A percentile compares a stretch with the other conserved stretches of the same genome.
phyloP scores from a whole-genome alignment of 2,797 vertebrate genomes.

The Pipistrellus pygmaeus region DNA sequence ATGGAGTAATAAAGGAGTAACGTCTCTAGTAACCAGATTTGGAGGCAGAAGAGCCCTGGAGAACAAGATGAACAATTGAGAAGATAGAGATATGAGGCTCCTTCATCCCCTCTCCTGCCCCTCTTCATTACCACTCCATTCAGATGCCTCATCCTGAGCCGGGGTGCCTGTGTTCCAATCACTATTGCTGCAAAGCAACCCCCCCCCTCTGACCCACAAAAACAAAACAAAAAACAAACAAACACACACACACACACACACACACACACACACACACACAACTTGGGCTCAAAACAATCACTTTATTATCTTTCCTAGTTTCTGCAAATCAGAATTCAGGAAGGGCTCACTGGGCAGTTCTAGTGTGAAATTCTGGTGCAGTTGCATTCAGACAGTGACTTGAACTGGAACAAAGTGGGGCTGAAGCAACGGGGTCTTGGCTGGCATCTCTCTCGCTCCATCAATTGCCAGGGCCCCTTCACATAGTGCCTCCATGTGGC shows the following conservation, averaged over 20 bases:
- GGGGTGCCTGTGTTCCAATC: not conserved
- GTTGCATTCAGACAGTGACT: not conserved
- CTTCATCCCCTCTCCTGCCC: not conserved
- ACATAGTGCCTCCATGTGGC: not conserved
- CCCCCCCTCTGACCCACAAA: too few relatives aligned
- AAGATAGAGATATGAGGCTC: not conserved
- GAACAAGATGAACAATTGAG: not conserved
- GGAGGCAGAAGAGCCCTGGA: not conserved
- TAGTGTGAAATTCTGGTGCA: not conserved
- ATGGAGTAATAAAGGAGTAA: not conserved
- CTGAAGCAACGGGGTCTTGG: not conserved
- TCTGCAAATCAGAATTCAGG: conserved; percentile 30
- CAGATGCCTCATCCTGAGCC: not conserved
- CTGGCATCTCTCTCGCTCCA: not conserved
- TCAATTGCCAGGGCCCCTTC: not conserved
- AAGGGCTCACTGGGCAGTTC: not conserved
- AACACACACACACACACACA: too few relatives aligned
- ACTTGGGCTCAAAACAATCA: not conserved
- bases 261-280: too few relatives aligned
- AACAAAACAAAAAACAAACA: too few relatives aligned
- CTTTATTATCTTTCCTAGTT: conserved; percentile 39
- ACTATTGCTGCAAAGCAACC: not conserved
- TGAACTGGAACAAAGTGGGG: not conserved
- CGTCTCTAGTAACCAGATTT: not conserved
- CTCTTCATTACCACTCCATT: not conserved